Evolutionary conservation across 2,113 vertebrate species (phyloP), one percentile per base, ranked within the genome.

Genomic region (Tapirus terrestris): DNA sequence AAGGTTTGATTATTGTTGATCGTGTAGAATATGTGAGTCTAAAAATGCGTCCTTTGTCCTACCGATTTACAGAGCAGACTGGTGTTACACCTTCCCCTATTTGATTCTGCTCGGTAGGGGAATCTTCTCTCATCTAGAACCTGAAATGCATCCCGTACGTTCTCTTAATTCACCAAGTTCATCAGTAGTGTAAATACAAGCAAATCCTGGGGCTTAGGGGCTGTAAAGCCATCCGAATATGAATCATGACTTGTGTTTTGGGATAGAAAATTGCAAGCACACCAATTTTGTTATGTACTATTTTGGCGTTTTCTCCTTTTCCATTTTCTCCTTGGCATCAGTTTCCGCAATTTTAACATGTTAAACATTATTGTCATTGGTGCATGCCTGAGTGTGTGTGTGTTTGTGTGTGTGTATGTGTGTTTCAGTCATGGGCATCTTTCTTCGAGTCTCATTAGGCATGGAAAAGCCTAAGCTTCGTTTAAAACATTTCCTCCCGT

Each of bases 321-420:
- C 56, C 53, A 58, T 96, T 88, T 65, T 92, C 83, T 79, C 56
- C 91, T 70, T 86, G 45, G 36, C 97, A 96, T 82, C 96, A 39
- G 80, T 67, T 98, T 98, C 94, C 97, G 91, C 96, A 97, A 97
- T 96, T 96, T 96, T 97, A 93, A 97, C 83, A 4, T 95, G 93
- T 98, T 97, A 94, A 85, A 75, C 16, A 48, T 72, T 61, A 89
- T 51, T 80, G 51, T 36, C 3, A 4, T 56, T 23, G 17, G 14
- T 29, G 39, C 3, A 3, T n/a, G 18, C 29, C n/a, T 81, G 33
- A 0, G 51, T 23, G 31, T n/a, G 48, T 31, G 29, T 48, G 53
- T 89, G 51, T 85, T 84, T 51, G 36, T 72, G 48, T 67, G n/a
- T 33, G 39, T 13, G n/a, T 11, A 7, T 51, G 43, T 48, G 8